Conservation (phyloP, 2,797 vertebrate species). For the Acropternis orthonyx region DNA sequence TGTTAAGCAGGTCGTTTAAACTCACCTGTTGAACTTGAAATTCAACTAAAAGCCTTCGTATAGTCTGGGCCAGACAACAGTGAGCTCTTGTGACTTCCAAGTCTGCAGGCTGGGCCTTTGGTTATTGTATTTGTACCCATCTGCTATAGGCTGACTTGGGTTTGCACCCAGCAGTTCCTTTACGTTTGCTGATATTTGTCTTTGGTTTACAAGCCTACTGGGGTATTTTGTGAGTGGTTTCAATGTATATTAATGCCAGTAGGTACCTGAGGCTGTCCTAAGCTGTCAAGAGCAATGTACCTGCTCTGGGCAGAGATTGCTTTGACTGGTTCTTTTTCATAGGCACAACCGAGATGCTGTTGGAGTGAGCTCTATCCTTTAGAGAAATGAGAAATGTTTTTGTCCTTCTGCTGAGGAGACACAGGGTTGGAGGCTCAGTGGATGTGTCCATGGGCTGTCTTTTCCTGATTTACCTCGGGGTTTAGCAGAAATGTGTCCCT, state of each 20-base stretch:
- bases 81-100: neutral
- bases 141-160: neutral
- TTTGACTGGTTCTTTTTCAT: neutral
- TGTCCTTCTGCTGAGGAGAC: neutral
- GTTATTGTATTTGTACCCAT: neutral
- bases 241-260: neutral
- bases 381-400: neutral
- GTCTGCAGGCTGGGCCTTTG: neutral
- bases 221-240: neutral
- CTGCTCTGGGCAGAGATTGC: neutral
- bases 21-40: slow-evolving; percentile 52
- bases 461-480: neutral
- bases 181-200: neutral
- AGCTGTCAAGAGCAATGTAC: neutral
- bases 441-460: neutral
- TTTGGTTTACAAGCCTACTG: neutral
- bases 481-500: neutral
- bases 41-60: neutral
- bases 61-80: neutral
- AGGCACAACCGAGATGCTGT: neutral
- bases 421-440: neutral
- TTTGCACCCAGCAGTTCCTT: neutral
- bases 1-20: slow-evolving; percentile 51
- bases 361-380: neutral
- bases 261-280: neutral